Evolutionary conservation across 2,113 vertebrate species (phyloP).

Genomic region (Tylochromis polylepis): DNA sequence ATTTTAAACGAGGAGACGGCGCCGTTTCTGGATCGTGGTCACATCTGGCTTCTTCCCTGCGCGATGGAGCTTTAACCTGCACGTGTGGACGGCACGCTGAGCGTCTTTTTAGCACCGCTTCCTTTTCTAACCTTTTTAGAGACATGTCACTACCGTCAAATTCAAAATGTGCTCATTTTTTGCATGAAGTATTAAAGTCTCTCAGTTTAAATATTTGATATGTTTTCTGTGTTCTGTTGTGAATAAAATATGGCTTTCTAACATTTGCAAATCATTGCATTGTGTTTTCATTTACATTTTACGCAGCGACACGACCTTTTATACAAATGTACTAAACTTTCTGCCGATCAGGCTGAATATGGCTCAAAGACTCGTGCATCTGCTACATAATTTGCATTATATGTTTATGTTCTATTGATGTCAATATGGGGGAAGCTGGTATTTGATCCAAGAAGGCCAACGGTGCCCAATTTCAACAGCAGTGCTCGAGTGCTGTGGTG

Average conservation of each 20-base stretch:
- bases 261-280: background rate
- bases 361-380: background rate
- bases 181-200: background rate
- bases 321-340: background rate
- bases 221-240: background rate
- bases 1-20: background rate
- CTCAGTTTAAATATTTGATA: background rate
- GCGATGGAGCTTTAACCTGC: background rate
- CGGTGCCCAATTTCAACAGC: background rate
- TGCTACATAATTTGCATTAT: background rate
- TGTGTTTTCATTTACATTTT: background rate
- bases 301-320: background rate
- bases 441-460: background rate
- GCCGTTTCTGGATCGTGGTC: background rate
- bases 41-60: background rate
- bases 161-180: background rate
- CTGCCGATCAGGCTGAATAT: background rate
- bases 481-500: background rate
- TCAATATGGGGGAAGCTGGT: background rate
- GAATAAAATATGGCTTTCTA: background rate
- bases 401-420: background rate
- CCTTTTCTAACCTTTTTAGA: too few relatives aligned
- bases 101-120: too few relatives aligned
- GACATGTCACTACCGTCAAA: background rate
- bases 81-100: accelerated